A percentile compares a stretch with the other conserved stretches of the same genome.
These are phyloP conservation scores for Semnornis frantzii DNA, from an alignment of 2,113 vertebrate species.

Conservation along the genomic window DNA sequence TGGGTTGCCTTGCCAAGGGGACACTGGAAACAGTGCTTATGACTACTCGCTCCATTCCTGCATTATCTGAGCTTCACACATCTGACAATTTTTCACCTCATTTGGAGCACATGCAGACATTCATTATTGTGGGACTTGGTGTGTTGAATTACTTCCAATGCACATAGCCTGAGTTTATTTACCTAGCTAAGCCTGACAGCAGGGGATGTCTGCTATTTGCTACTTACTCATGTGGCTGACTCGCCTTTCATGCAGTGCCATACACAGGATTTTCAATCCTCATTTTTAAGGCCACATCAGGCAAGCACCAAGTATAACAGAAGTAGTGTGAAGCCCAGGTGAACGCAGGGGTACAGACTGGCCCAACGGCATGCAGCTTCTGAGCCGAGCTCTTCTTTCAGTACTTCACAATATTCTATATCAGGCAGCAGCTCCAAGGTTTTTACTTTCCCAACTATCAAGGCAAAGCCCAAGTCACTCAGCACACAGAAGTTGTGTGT, in stretches of 20 bases:
- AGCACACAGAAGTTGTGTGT: not conserved
- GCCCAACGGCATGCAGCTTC: not conserved
- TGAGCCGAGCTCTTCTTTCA: not conserved
- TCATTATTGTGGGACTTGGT: not conserved
- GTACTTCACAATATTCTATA: not conserved
- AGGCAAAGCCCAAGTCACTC: not conserved
- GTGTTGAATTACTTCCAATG: not conserved
- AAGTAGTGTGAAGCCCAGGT: rapidly evolving
- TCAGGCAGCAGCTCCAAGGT: not conserved
- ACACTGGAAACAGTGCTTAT: not conserved
- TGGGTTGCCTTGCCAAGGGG: not conserved
- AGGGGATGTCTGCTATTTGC: not conserved
- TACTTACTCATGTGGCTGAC: not conserved
- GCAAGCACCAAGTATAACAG: not conserved
- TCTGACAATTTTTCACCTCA: not conserved
- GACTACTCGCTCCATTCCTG: not conserved
- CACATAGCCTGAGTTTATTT: not conserved
- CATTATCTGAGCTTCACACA: not conserved
- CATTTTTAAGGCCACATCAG: not conserved
- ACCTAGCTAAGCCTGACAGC: not conserved
- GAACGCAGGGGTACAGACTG: not conserved
- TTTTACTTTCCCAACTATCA: not conserved
- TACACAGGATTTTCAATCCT: not conserved
- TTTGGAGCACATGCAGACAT: not conserved
- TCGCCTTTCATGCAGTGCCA: not conserved